Percentiles rank a stretch among this genome's conserved stretches.
phyloP scores from a whole-genome alignment of 2,888 invertebrate genomes.

The Dryomyza anilis region DNA sequence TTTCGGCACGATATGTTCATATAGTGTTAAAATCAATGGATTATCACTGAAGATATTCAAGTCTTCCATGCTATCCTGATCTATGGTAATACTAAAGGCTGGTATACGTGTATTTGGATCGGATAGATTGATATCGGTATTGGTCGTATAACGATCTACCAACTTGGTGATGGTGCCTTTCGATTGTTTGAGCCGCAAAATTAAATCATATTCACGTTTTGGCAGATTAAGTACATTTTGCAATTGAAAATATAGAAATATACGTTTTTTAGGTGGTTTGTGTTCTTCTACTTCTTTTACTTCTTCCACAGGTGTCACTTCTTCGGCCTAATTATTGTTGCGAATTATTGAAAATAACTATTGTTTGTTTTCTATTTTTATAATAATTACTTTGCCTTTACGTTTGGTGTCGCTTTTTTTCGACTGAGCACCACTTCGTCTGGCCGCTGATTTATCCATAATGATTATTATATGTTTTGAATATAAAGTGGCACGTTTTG shows the following conservation, averaged over 20 bases:
- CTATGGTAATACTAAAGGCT: constrained; percentile 45
- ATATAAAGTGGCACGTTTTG: too few species aligned
- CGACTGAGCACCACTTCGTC: too few species aligned
- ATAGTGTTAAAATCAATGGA: constrained; percentile 46
- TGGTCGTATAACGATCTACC: constrained; percentile 45
- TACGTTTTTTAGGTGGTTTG: constrained; percentile 34
- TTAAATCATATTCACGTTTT: constrained; percentile 32
- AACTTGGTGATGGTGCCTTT: constrained; percentile 45
- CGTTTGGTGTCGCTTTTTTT: neutral
- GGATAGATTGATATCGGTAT: constrained; percentile 43
- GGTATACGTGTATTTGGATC: constrained; percentile 41
- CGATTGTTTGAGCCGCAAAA: constrained; percentile 46
- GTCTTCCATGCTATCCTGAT: constrained; percentile 50
- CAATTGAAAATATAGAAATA: constrained; percentile 49
- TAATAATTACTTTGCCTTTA: neutral
- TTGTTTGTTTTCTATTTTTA: too few species aligned
- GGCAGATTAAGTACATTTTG: constrained; percentile 38
- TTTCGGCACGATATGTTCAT: constrained; percentile 38
- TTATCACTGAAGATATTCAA: constrained; percentile 47
- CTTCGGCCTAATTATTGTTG: too few species aligned
- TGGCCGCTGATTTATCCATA: too few species aligned
- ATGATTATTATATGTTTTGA: too few species aligned
- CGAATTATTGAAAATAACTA: too few species aligned
- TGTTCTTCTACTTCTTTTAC: neutral
- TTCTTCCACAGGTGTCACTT: neutral